These are phyloP conservation scores for Hydrotaea diabolus DNA, from an alignment of 2,888 invertebrate genomes.

Conservation along the genomic window DNA sequence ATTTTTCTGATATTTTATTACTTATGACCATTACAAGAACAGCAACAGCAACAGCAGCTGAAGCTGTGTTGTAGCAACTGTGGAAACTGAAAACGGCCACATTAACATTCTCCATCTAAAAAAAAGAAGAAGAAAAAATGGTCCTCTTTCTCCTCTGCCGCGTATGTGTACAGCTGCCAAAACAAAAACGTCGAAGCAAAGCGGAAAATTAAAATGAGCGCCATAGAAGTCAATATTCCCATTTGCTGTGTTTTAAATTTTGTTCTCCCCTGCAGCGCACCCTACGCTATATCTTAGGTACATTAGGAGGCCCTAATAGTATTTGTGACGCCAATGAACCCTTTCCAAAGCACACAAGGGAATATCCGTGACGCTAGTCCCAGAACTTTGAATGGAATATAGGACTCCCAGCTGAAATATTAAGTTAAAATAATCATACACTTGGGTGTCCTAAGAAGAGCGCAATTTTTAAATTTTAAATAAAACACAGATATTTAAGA, in stretches of 20 bases:
- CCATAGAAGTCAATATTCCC: neutral
- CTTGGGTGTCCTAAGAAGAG: too few relatives aligned
- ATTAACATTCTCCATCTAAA: neutral
- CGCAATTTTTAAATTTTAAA: too few relatives aligned
- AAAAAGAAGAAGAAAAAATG: neutral
- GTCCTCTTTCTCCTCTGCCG: neutral
- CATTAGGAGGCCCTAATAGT: neutral
- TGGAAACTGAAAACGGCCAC: neutral
- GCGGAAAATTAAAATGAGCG: neutral
- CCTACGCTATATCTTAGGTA: neutral
- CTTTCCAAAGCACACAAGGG: too few relatives aligned
- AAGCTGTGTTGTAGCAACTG: neutral
- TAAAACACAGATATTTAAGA: too few relatives aligned
- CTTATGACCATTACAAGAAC: slow-evolving; percentile 34
- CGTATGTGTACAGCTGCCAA: slow-evolving; percentile 2
- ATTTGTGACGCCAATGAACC: too few relatives aligned
- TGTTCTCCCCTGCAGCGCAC: neutral
- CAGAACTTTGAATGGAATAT: too few relatives aligned
- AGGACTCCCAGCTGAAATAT: too few relatives aligned
- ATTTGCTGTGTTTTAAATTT: slow-evolving; percentile 5
- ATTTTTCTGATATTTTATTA: slow-evolving; percentile 71
- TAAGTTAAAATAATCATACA: too few relatives aligned
- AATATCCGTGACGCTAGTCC: too few relatives aligned
- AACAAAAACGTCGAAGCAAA: slow-evolving; percentile 17
- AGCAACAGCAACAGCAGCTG: neutral